Evolutionary conservation across 2,888 invertebrate genomes (phyloP), one percentile per base, ranked within the genome.

Genomic region (Cantharis flavilabris): DNA sequence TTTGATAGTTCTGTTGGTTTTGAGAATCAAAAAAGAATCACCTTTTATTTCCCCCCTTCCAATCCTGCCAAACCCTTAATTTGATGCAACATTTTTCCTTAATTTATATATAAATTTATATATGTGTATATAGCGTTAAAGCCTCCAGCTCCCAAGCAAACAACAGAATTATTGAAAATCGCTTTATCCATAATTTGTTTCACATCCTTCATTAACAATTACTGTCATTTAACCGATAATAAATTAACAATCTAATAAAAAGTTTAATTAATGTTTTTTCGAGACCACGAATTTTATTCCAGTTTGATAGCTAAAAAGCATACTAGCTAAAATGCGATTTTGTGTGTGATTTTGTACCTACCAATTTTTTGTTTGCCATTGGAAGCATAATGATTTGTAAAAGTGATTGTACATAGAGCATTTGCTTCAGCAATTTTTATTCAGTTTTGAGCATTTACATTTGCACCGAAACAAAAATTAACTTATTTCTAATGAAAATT

Each of bases 381-480:
- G 14, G 28, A 73, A 26, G 69, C 65, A 67, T 49, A 67, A 20
- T 49, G 33, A 18, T 62, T 62, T 73, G 18, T 62, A 72, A 33
- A 71, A 62, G 30, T 62, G n/a, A 20, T 74, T 77, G 77, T 74
- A 77, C 67, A 77, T 77, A 76, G 70, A 76, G 76, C 76, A 76
- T 76, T 74, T 62, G 77, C 77, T 77, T 76, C 70, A 62, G 14
- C 62, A 69, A 62, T 76, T 73, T 65, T 72, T 69, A 65, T 26
- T 14, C 30, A 62, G 49, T 73, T 76, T 74, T 71, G 16, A 71
- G 74, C 77, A 77, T 69, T 33, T 33, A 33, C 10, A 33, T 33
- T 72, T 77, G 77, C 77, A 77, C 77, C 49, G 69, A 69, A 62
- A 77, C 74, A 73, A 64, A 73, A 64, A 77, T 77, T 77, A 77